phyloP scores from a whole-genome alignment of 2,888 invertebrate species.

The Homarus gammarus region DNA sequence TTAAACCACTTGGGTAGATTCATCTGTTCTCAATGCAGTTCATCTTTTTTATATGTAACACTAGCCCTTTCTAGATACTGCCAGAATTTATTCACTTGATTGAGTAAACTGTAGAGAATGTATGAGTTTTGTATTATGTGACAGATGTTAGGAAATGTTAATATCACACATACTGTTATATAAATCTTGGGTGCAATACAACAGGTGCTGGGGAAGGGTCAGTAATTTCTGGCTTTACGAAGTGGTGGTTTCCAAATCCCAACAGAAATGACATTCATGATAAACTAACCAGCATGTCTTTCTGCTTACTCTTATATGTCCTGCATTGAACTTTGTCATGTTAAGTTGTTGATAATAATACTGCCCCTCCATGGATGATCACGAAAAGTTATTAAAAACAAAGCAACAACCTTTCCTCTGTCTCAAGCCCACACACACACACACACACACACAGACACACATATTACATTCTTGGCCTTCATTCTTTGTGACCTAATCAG shows the following conservation, averaged over 20 bases:
- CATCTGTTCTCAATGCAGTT: neutral
- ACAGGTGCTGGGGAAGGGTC: neutral
- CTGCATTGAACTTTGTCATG: neutral
- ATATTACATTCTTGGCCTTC: slow-evolving; percentile 18
- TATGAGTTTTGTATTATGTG: neutral
- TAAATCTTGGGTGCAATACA: neutral
- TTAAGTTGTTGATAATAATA: neutral
- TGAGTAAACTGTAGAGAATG: neutral
- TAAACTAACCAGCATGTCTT: no score
- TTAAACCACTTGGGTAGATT: neutral
- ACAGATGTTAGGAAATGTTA: neutral
- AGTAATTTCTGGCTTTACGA: neutral
- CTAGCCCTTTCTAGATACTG: neutral
- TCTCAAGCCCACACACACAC: neutral
- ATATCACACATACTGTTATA: neutral
- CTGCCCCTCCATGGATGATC: neutral
- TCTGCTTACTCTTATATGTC: no score
- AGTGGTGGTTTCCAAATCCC: neutral
- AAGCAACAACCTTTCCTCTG: neutral
- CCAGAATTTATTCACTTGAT: neutral
- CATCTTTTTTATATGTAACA: neutral
- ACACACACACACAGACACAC: neutral
- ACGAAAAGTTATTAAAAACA: neutral
- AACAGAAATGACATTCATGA: neutral
- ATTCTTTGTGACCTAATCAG: neutral